Evolutionary conservation across 2,888 invertebrate species (phyloP).

Genomic region (Idaea biselata): DNA sequence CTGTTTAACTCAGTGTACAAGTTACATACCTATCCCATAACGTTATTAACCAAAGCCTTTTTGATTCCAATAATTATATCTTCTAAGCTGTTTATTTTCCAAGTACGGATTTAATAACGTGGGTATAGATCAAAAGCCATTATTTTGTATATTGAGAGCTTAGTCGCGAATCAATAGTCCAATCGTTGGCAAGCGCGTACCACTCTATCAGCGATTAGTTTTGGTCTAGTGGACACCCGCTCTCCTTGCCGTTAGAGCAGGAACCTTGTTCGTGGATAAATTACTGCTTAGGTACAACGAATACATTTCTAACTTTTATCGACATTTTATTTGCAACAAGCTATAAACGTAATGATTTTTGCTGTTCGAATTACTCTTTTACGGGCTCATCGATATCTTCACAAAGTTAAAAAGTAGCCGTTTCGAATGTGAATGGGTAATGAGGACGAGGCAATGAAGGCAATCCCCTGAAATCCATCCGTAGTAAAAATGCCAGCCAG

Average conservation of each 20-base stretch:
- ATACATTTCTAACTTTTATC: slow-evolving; percentile 24
- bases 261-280: slow-evolving; percentile 45
- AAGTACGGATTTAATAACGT: background rate
- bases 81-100: background rate
- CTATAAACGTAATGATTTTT: slow-evolving; percentile 14
- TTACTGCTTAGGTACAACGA: slow-evolving; percentile 40
- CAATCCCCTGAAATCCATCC: slow-evolving; percentile 34
- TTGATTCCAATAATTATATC: too few species aligned
- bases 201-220: slow-evolving; percentile 78
- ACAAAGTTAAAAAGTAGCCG: slow-evolving; percentile 8
- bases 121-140: background rate
- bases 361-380: slow-evolving; percentile 16
- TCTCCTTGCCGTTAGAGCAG: slow-evolving; percentile 52
- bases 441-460: slow-evolving; percentile 29
- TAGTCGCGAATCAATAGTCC: slow-evolving; percentile 66
- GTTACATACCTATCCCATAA: too few species aligned
- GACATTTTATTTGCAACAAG: slow-evolving; percentile 18
- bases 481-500: slow-evolving; percentile 53
- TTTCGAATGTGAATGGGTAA: slow-evolving; percentile 20
- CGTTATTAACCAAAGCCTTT: too few species aligned
- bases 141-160: slow-evolving; percentile 37
- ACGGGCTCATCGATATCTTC: slow-evolving; percentile 16
- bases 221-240: slow-evolving; percentile 70
- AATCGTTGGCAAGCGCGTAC: slow-evolving; percentile 70
- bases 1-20: too few species aligned